These are phyloP conservation scores for Drosophila prostipennis DNA, from an alignment of 2,888 invertebrate genomes.

Conservation along the genomic window DNA sequence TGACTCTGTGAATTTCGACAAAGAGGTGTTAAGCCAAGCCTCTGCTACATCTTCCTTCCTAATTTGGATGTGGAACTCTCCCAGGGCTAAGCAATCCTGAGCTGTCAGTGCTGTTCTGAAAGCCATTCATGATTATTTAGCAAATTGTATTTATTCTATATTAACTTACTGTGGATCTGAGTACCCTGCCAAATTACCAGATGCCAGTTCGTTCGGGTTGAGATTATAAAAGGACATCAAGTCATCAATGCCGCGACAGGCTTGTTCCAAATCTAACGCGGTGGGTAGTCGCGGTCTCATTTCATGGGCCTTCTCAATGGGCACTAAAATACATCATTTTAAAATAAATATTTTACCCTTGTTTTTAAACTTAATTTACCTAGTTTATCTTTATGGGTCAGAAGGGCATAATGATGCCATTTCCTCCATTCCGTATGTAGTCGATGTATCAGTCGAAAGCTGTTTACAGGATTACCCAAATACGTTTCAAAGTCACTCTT, in stretches of 20 bases:
- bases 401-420: constrained; percentile 21
- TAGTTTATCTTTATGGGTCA: neutral
- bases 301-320: constrained; percentile 5
- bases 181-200: constrained; percentile 29
- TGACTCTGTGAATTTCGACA: constrained; percentile 3
- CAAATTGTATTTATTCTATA: neutral
- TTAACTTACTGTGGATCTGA: constrained; percentile 23
- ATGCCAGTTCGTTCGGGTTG: constrained; percentile 18
- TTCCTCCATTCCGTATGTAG: constrained; percentile 34
- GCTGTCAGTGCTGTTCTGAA: constrained; percentile 23
- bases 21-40: constrained; percentile 42
- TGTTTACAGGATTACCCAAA: constrained; percentile 46
- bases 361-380: neutral
- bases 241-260: constrained; percentile 31
- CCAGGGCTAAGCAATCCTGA: constrained; percentile 45
- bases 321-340: neutral
- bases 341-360: neutral
- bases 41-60: constrained; percentile 9
- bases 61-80: constrained; percentile 16
- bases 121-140: neutral
- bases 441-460: constrained; percentile 38
- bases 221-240: constrained; percentile 35
- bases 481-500: constrained; percentile 20
- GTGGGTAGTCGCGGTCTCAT: constrained; percentile 38
- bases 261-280: constrained; percentile 30